These are phyloP conservation scores for Macrochelys suwanniensis DNA, from an alignment of 2,797 vertebrate species.

Conservation along the genomic window DNA sequence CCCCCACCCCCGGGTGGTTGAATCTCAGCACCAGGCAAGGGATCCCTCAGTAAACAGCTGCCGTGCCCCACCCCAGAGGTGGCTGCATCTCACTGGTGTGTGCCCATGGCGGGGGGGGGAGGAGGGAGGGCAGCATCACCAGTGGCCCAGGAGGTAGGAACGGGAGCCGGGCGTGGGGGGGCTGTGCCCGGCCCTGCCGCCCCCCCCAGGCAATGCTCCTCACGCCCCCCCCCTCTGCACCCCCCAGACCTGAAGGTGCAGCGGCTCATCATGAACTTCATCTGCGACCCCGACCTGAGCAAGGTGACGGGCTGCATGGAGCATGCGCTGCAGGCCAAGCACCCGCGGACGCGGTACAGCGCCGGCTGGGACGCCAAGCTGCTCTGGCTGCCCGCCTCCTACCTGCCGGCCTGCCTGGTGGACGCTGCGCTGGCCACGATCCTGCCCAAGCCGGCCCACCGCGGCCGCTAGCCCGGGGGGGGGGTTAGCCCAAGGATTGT, in stretches of 20 bases:
- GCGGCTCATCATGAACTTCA: slow-evolving; percentile 86
- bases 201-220: not conserved
- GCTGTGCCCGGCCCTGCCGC: not conserved
- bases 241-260: slow-evolving; percentile 88
- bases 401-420: slow-evolving; percentile 90
- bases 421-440: slow-evolving; percentile 87
- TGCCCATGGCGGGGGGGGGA: not conserved
- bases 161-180: not conserved
- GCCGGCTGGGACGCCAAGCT: slow-evolving; percentile 96
- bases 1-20: not conserved
- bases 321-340: slow-evolving; percentile 87
- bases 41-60: too few relatives aligned
- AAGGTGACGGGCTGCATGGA: slow-evolving; percentile 94
- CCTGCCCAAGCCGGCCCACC: slow-evolving; percentile 89
- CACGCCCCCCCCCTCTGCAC: rapidly evolving
- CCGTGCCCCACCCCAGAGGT: not conserved
- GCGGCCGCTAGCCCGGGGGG: slow-evolving; percentile 70
- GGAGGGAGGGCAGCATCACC: too few relatives aligned
- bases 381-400: slow-evolving; percentile 93
- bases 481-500: not conserved
- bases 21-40: not conserved
- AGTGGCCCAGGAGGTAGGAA: not conserved
- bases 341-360: slow-evolving; percentile 93
- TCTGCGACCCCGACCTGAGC: slow-evolving; percentile 91
- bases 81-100: too few relatives aligned